Evolutionary conservation across 2,113 vertebrate genomes (phyloP).

Genomic region (Morone saxatilis): DNA sequence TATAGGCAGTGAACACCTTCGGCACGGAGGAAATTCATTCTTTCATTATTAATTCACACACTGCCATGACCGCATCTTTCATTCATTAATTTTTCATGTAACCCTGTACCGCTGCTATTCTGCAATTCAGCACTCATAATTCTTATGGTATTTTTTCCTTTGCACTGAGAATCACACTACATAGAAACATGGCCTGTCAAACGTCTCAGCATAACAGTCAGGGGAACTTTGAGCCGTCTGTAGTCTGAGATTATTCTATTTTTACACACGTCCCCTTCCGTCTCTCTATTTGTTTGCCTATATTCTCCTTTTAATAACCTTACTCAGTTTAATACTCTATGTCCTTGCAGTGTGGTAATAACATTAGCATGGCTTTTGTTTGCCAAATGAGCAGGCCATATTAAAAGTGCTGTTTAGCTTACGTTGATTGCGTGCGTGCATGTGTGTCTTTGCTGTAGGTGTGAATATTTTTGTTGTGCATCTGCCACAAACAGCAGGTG

Average conservation of each 20-base stretch:
- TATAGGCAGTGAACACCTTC: constrained; percentile 35
- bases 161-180: constrained; percentile 4
- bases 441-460: background rate
- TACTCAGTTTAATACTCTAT: constrained; percentile 14
- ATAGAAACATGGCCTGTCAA: constrained; percentile 21
- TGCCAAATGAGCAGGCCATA: constrained; percentile 55
- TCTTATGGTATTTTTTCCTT: constrained; percentile 25
- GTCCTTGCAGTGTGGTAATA: constrained; percentile 55
- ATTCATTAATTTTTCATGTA: constrained; percentile 69
- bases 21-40: constrained; percentile 49
- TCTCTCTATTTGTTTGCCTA: constrained; percentile 6
- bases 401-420: constrained; percentile 45
- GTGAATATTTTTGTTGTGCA: constrained; percentile 5
- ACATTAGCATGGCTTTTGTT: constrained; percentile 52
- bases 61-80: constrained; percentile 63
- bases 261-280: background rate
- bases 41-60: constrained; percentile 71
- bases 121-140: constrained; percentile 44
- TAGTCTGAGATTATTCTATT: constrained; percentile 6
- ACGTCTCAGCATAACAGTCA: background rate
- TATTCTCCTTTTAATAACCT: constrained; percentile 56
- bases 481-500: constrained; percentile 37
- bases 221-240: constrained; percentile 21
- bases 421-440: background rate
- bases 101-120: constrained; percentile 56